Evolutionary conservation across 2,797 vertebrate genomes (phyloP).

Genomic region (Phalanger gymnotis): DNA sequence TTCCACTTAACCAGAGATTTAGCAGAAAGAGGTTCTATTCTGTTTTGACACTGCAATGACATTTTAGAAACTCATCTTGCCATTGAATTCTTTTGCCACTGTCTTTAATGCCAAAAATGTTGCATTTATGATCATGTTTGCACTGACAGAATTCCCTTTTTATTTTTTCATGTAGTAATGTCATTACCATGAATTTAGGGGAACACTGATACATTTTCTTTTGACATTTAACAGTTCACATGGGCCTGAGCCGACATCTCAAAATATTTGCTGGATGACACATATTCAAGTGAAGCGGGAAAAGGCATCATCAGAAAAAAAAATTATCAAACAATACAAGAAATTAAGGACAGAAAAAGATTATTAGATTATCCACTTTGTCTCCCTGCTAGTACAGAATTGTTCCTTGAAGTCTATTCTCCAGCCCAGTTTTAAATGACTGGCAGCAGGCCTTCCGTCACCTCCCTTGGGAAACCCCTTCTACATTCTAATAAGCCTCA

Average conservation of each 20-base stretch:
- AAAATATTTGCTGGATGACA: constrained; percentile 76
- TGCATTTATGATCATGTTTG: constrained; percentile 50
- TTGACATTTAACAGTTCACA: constrained; percentile 79
- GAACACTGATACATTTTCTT: constrained; percentile 80
- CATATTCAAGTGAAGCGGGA: constrained; percentile 79
- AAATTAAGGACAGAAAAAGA: constrained; percentile 72
- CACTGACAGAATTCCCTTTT: constrained; percentile 59
- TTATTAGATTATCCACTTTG: constrained; percentile 70
- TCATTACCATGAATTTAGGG: constrained; percentile 71
- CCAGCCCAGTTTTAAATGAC: constrained; percentile 78
- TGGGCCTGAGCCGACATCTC: constrained; percentile 71
- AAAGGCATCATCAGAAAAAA: constrained; percentile 74
- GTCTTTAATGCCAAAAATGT: constrained; percentile 56
- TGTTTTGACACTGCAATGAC: constrained; percentile 55
- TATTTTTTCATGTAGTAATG: constrained; percentile 61
- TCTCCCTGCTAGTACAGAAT: constrained; percentile 58
- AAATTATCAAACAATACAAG: constrained; percentile 72
- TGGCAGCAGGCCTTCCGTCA: constrained; percentile 74
- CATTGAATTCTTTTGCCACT: constrained; percentile 52
- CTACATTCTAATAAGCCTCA: constrained; percentile 76
- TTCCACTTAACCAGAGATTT: constrained; percentile 67
- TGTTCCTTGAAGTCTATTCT: constrained; percentile 76
- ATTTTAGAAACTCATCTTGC: constrained; percentile 68
- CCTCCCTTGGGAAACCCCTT: constrained; percentile 72
- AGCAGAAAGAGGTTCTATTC: constrained; percentile 61